Conservation (phyloP, 2,797 vertebrate genomes). For the Aeoliscus strigatus region DNA sequence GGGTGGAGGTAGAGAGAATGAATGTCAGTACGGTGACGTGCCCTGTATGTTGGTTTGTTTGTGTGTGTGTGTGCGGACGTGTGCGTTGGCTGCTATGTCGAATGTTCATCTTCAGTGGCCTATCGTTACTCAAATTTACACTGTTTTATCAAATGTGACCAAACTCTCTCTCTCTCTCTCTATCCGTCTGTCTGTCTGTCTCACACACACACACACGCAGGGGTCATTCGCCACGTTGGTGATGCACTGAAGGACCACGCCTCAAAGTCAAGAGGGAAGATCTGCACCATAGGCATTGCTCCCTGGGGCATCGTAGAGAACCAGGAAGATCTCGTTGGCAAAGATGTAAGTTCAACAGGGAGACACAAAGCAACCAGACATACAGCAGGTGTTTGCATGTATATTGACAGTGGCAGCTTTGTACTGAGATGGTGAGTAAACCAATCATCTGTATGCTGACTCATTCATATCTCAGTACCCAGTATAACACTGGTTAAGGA, state of each 20-base stretch:
- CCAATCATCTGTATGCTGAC: constrained; percentile 42
- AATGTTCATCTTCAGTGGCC: constrained; percentile 24
- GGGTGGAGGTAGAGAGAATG: constrained; percentile 34
- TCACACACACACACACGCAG: no score
- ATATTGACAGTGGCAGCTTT: constrained; percentile 35
- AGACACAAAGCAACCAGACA: no score
- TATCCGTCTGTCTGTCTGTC: no score
- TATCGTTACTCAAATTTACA: no score
- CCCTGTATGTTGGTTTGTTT: constrained; percentile 3
- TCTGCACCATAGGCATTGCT: constrained; percentile 91
- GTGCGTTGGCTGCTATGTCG: not conserved
- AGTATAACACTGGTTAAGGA: no score
- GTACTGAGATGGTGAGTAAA: constrained; percentile 50
- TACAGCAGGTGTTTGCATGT: no score
- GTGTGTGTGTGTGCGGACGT: not conserved
- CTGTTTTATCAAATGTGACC: no score
- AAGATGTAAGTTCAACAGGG: constrained; percentile 79
- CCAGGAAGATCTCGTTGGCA: constrained; percentile 90
- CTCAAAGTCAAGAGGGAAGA: constrained; percentile 92
- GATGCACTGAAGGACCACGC: constrained; percentile 96
- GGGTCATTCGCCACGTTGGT: constrained; percentile 93
- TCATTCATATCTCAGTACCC: constrained; percentile 43
- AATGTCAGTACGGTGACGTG: constrained; percentile 47
- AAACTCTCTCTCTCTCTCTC: no score
- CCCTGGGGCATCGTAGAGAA: constrained; percentile 97